Conservation (phyloP, 2,888 invertebrate species). For the Corythucha ciliata region DNA sequence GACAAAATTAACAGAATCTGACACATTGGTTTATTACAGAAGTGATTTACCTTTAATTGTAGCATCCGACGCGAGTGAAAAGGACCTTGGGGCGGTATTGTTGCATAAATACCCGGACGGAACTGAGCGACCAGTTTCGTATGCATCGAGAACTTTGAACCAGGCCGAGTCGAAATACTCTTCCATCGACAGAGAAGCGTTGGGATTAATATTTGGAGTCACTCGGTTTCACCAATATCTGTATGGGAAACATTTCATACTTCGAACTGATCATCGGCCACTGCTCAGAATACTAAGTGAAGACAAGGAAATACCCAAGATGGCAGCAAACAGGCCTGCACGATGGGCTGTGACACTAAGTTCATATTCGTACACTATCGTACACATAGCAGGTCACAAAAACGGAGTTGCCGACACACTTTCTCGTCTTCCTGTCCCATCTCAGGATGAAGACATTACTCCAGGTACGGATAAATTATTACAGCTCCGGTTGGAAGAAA, state of each 20-base stretch:
- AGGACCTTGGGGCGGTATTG: neutral
- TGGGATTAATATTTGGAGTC: conserved; percentile 3
- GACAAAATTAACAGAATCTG: too few species aligned
- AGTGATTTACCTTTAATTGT: neutral
- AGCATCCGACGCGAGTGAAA: neutral
- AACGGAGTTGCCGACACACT: conserved; percentile 1
- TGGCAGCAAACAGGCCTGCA: conserved; percentile 3
- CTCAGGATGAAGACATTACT: too few species aligned
- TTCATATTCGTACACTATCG: neutral
- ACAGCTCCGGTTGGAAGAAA: too few species aligned
- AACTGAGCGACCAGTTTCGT: neutral
- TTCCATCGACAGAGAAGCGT: conserved; percentile 1
- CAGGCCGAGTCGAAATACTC: neutral
- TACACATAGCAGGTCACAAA: neutral
- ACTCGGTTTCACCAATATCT: neutral
- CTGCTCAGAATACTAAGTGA: neutral
- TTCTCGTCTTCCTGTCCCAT: conserved; percentile 4
- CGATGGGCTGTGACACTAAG: conserved; percentile 4
- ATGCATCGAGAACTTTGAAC: neutral
- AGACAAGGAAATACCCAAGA: neutral
- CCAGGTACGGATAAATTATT: too few species aligned
- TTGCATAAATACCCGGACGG: neutral
- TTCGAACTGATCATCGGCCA: conserved; percentile 4
- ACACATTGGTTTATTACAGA: neutral
- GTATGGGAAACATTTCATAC: neutral